phyloP scores from a whole-genome alignment of 2,888 invertebrate genomes.

The Xanthostigma xanthostigma region DNA sequence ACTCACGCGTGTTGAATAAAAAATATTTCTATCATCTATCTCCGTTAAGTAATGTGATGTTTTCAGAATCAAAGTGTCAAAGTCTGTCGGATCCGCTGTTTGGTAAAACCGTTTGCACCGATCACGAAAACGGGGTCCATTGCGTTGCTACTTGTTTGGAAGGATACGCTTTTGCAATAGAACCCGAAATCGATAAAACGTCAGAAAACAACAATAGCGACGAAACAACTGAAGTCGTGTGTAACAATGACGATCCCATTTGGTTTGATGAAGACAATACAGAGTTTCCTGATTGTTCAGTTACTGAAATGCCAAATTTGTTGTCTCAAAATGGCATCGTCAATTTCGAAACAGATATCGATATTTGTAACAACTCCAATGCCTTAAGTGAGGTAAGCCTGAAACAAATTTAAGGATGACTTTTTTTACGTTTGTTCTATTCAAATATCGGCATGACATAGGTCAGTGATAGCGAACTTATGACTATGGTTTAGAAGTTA shows the following conservation, averaged over 20 bases:
- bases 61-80: conserved; percentile 22
- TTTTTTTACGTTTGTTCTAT: too few species aligned
- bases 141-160: conserved; percentile 43
- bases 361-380: background rate
- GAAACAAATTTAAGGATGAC: too few species aligned
- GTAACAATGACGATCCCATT: conserved; percentile 24
- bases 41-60: background rate
- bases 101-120: conserved; percentile 22
- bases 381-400: too few species aligned
- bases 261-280: conserved; percentile 25
- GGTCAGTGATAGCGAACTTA: too few species aligned
- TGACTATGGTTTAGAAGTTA: too few species aligned
- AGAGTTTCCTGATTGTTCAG: conserved; percentile 41
- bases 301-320: conserved; percentile 31
- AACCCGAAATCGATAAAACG: conserved; percentile 12
- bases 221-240: conserved; percentile 19
- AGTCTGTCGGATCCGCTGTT: conserved; percentile 21
- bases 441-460: too few species aligned
- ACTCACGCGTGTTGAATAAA: too few species aligned
- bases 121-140: conserved; percentile 18
- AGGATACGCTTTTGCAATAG: conserved; percentile 42
- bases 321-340: conserved; percentile 33
- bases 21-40: too few species aligned
- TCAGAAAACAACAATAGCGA: conserved; percentile 10
- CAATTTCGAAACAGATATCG: conserved; percentile 25